These are phyloP conservation scores for Paralichthys olivaceus DNA, from an alignment of 2,113 vertebrate genomes.

Conservation along the genomic window DNA sequence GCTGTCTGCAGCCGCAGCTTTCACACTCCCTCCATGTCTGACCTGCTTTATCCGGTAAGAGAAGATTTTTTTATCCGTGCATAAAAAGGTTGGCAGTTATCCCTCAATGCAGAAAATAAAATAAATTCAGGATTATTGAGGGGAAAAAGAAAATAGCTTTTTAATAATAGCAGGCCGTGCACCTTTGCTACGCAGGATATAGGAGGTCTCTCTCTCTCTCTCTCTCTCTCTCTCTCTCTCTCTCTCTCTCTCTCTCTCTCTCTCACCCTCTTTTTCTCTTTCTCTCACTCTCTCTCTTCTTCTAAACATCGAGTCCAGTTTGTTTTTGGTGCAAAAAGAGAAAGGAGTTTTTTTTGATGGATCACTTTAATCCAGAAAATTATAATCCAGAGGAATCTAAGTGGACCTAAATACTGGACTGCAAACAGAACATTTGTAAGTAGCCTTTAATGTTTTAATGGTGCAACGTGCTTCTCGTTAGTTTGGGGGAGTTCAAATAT, in stretches of 20 bases:
- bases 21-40: slow-evolving; percentile 44
- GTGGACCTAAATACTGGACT: slow-evolving; percentile 9
- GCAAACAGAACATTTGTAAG: slow-evolving; percentile 24
- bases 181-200: background rate
- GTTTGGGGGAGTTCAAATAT: background rate
- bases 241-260: no score
- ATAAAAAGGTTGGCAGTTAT: background rate
- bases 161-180: background rate
- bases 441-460: slow-evolving; percentile 4
- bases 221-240: no score
- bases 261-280: no score
- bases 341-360: background rate
- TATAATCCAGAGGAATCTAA: background rate
- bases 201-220: background rate
- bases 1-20: slow-evolving; percentile 48
- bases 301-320: slow-evolving; percentile 7
- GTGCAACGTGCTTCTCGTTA: background rate
- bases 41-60: slow-evolving; percentile 54
- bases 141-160: background rate
- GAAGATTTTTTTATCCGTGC: slow-evolving; percentile 4
- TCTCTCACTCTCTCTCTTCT: background rate
- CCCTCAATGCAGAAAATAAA: slow-evolving; percentile 5
- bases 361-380: slow-evolving; percentile 3
- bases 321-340: slow-evolving; percentile 13
- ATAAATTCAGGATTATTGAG: background rate